These are phyloP conservation scores for Gopherus flavomarginatus DNA, from an alignment of 2,113 vertebrate species.

Conservation along the genomic window DNA sequence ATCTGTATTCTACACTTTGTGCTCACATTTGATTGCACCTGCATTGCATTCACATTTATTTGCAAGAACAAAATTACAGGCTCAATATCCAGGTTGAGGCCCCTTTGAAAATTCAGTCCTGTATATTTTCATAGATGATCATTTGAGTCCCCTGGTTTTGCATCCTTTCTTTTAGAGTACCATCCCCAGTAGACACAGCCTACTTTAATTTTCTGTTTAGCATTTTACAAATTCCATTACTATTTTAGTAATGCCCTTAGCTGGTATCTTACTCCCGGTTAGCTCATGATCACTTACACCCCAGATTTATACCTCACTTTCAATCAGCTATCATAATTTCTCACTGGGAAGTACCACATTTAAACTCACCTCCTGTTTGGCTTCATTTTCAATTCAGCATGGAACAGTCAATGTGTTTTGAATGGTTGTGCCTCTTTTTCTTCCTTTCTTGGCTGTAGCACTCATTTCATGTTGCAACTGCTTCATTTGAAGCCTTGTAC, in stretches of 20 bases:
- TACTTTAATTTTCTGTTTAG: slow-evolving; percentile 44
- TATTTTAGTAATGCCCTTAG: slow-evolving; percentile 25
- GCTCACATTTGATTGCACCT: neutral
- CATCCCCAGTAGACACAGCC: slow-evolving; percentile 57
- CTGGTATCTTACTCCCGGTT: neutral
- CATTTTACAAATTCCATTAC: slow-evolving; percentile 34
- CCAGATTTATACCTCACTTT: neutral
- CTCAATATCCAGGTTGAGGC: slow-evolving; percentile 30
- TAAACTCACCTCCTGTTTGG: neutral
- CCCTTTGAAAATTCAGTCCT: slow-evolving; percentile 29
- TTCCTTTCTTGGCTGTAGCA: slow-evolving; percentile 36
- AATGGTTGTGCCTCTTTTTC: slow-evolving; percentile 36
- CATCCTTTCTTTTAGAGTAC: slow-evolving; percentile 19
- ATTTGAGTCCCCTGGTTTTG: neutral
- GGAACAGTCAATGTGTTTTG: slow-evolving; percentile 5
- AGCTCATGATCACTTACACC: neutral
- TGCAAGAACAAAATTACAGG: neutral
- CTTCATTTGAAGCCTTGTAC: slow-evolving; percentile 45
- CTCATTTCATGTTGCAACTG: slow-evolving; percentile 51
- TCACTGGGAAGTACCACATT: neutral
- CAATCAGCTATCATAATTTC: neutral
- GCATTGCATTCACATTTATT: neutral
- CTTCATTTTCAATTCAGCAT: slow-evolving; percentile 53
- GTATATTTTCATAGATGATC: neutral
- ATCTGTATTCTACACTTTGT: slow-evolving; percentile 68